These are phyloP conservation scores for Agrochola litura DNA, from an alignment of 2,888 invertebrate genomes.

Conservation along the genomic window DNA sequence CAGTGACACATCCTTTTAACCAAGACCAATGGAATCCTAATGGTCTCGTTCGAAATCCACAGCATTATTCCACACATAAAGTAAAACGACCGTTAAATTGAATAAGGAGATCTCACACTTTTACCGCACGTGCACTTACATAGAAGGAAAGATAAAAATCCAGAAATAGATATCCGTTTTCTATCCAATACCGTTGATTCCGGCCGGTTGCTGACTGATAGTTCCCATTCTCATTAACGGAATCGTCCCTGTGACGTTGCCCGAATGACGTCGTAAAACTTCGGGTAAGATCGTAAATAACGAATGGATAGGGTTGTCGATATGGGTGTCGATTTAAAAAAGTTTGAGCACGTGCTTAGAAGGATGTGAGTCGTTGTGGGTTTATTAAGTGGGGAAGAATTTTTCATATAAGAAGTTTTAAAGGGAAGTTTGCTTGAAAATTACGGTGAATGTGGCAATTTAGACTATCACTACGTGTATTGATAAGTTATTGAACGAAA, in stretches of 20 bases:
- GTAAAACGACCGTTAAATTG: conserved; percentile 40
- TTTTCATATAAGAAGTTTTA: conserved; percentile 7
- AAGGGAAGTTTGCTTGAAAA: neutral
- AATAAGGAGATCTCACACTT: conserved; percentile 38
- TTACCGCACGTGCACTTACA: conserved; percentile 47
- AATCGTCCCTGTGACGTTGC: conserved; percentile 66
- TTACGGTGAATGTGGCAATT: neutral
- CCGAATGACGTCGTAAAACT: conserved; percentile 72
- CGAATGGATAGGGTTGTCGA: conserved; percentile 73
- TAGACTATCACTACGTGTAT: neutral
- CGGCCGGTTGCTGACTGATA: conserved; percentile 79
- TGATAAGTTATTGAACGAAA: neutral
- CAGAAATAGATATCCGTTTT: conserved; percentile 86
- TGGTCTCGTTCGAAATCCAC: conserved; percentile 21
- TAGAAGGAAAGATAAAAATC: conserved; percentile 62
- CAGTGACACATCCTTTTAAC: neutral
- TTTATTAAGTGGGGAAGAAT: conserved; percentile 18
- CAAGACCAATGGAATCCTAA: conserved; percentile 11
- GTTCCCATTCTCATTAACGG: conserved; percentile 87
- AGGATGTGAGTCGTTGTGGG: conserved; percentile 29
- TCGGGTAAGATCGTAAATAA: conserved; percentile 73
- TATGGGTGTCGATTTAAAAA: conserved; percentile 69
- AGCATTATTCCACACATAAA: conserved; percentile 22
- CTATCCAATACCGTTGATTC: conserved; percentile 78
- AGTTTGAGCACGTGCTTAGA: conserved; percentile 53